A percentile compares a stretch with the other conserved stretches of the same genome.
Conservation (phyloP, 2,888 invertebrate genomes). For the Serrognathus titanus region DNA sequence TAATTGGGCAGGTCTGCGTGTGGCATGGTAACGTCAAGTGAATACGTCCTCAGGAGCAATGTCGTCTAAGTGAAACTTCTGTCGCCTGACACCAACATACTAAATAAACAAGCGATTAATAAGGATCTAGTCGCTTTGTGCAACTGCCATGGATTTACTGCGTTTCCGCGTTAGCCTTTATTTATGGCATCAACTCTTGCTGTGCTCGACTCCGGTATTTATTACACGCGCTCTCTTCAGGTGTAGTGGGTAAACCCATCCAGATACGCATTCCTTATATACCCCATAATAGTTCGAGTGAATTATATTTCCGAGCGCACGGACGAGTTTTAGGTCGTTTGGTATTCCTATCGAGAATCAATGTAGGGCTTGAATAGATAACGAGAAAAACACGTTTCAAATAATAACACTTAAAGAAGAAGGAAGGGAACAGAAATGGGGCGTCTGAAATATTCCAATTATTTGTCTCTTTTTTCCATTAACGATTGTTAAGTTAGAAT, state of each 20-base stretch:
- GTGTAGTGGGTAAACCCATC: not conserved
- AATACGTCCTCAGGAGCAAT: not conserved
- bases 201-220: not conserved
- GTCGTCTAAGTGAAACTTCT: not conserved
- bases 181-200: constrained; percentile 1
- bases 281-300: not conserved
- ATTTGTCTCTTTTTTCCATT: too few relatives aligned
- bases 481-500: too few relatives aligned
- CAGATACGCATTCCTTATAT: not conserved
- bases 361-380: too few relatives aligned
- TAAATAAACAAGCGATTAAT: constrained; percentile 1
- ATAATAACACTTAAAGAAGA: too few relatives aligned
- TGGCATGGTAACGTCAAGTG: too few relatives aligned
- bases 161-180: constrained; percentile 2
- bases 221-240: constrained; percentile 1
- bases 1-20: too few relatives aligned
- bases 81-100: not conserved
- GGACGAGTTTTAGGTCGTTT: too few relatives aligned
- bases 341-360: too few relatives aligned
- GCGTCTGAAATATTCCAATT: too few relatives aligned
- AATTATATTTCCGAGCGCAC: too few relatives aligned
- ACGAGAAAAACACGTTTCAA: too few relatives aligned
- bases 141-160: not conserved
- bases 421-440: too few relatives aligned
- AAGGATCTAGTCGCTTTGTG: constrained; percentile 2